Evolutionary conservation across 2,113 vertebrate species (phyloP).

Genomic region (Genyomyrus donnyi): DNA sequence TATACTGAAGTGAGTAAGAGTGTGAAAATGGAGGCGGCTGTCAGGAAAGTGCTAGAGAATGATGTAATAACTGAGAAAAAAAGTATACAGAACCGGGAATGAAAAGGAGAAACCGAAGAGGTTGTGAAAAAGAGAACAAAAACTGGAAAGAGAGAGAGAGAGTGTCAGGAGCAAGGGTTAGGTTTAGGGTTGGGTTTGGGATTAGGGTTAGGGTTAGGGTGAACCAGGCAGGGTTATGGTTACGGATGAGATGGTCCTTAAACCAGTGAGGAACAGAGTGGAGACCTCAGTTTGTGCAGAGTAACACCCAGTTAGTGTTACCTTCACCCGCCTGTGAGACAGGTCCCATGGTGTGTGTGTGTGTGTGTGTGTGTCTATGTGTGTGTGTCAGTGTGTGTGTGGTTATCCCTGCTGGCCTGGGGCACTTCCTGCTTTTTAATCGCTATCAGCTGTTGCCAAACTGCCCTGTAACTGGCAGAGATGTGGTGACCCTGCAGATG

Average conservation of each 20-base stretch:
- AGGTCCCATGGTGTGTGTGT: no score
- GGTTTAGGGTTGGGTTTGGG: neutral
- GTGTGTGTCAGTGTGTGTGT: neutral
- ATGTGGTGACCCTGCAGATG: neutral
- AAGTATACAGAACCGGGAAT: neutral
- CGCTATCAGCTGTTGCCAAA: neutral
- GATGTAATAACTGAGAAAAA: neutral
- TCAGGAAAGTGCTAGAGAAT: neutral
- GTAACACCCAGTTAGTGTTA: neutral
- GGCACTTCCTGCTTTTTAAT: neutral
- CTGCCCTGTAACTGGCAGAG: neutral
- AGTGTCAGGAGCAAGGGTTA: neutral
- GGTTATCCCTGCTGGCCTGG: neutral
- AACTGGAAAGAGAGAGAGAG: neutral
- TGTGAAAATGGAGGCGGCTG: neutral
- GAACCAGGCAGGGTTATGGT: neutral
- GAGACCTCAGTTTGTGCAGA: neutral
- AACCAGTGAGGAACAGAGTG: neutral
- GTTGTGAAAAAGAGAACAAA: neutral
- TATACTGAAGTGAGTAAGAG: neutral
- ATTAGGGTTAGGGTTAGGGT: neutral
- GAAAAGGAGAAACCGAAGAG: neutral
- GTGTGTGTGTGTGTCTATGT: neutral
- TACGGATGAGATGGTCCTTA: neutral
- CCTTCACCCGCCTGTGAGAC: neutral